Conservation (phyloP, 2,797 vertebrate genomes). For the Synanceia verrucosa region DNA sequence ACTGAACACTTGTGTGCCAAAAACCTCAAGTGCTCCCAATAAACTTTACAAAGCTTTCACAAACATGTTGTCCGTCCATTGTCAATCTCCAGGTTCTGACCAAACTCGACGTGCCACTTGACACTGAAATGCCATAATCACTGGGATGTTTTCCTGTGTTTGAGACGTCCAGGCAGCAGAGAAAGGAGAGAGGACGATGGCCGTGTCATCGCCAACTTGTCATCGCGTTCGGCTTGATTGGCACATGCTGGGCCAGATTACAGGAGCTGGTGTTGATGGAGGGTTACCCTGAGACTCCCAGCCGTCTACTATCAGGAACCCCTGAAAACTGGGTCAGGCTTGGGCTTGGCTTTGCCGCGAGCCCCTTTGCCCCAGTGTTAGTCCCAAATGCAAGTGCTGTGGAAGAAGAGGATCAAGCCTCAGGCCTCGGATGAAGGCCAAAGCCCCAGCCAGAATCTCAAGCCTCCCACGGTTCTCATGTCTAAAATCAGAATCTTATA, state of each 20-base stretch:
- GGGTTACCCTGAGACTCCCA: constrained; percentile 67
- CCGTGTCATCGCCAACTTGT: constrained; percentile 75
- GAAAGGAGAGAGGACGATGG: constrained; percentile 62
- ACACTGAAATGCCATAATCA: constrained; percentile 80
- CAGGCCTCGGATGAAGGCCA: constrained; percentile 58
- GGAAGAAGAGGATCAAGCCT: constrained; percentile 55
- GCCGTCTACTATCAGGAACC: constrained; percentile 59
- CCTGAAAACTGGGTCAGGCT: constrained; percentile 75
- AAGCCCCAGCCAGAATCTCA: constrained; percentile 26
- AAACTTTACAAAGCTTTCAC: constrained; percentile 62
- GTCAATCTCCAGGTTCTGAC: constrained; percentile 68
- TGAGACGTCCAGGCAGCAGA: constrained; percentile 72
- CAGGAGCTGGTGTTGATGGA: constrained; percentile 74
- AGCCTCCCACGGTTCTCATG: neutral
- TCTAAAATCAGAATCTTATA: constrained; percentile 18
- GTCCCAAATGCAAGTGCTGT: constrained; percentile 49
- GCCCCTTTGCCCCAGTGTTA: constrained; percentile 49
- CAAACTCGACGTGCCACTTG: constrained; percentile 76
- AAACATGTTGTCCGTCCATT: constrained; percentile 66
- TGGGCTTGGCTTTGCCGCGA: constrained; percentile 53
- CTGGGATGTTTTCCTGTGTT: constrained; percentile 69
- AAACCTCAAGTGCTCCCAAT: constrained; percentile 56
- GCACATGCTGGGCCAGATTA: constrained; percentile 76
- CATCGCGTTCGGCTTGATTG: constrained; percentile 70
- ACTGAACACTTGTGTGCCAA: constrained; percentile 51